Percentiles rank a stretch among this genome's conserved stretches.
These are phyloP conservation scores for Euplexia lucipara DNA, from an alignment of 2,888 invertebrate genomes.

Conservation along the genomic window DNA sequence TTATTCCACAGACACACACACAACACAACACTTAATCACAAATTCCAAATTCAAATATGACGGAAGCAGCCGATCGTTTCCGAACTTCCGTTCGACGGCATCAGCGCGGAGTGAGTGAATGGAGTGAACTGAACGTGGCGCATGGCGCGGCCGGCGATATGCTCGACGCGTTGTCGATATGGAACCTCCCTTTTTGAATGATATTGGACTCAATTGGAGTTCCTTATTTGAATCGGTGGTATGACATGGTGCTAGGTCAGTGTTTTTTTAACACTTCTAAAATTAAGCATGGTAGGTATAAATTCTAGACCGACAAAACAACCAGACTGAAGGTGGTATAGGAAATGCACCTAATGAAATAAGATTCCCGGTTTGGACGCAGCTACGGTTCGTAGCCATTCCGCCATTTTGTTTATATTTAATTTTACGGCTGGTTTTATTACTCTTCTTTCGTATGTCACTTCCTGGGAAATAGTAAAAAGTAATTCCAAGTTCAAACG, in stretches of 20 bases:
- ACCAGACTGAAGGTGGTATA: no score
- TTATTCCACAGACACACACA: constrained; percentile 40
- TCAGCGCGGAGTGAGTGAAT: constrained; percentile 66
- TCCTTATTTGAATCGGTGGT: constrained; percentile 40
- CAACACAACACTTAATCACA: constrained; percentile 49
- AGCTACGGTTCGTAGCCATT: no score
- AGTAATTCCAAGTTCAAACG: no score
- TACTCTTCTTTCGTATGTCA: no score
- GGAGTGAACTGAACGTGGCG: constrained; percentile 53
- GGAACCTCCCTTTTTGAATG: constrained; percentile 70
- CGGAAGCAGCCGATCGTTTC: constrained; percentile 56
- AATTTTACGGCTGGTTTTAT: no score
- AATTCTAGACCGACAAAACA: no score
- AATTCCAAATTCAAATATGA: constrained; percentile 51
- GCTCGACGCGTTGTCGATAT: constrained; percentile 70
- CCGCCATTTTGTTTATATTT: no score
- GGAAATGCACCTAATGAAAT: no score
- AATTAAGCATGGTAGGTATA: no score
- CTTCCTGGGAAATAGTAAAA: no score
- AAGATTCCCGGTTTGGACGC: no score
- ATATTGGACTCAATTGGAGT: constrained; percentile 43
- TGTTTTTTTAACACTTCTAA: neutral
- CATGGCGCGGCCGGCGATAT: constrained; percentile 68
- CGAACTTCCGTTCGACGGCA: constrained; percentile 62
- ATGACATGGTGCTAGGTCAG: neutral